These are phyloP conservation scores for Oryzias melastigma DNA, from an alignment of 2,113 vertebrate genomes.

Conservation along the genomic window DNA sequence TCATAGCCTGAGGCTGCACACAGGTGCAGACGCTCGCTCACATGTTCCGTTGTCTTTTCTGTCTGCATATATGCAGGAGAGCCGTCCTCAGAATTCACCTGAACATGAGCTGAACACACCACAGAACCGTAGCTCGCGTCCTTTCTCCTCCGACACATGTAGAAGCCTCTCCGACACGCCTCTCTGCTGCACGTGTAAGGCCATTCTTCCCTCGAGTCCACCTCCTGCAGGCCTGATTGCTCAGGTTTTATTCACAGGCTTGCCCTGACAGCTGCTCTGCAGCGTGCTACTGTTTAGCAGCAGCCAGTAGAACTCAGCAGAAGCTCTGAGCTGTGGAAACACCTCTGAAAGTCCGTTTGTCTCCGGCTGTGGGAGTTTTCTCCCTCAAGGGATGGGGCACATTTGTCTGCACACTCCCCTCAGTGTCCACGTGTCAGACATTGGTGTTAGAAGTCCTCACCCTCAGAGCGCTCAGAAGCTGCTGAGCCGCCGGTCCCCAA, in stretches of 20 bases:
- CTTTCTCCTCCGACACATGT: constrained; percentile 54
- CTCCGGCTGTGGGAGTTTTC: not conserved
- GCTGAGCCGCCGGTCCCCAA: constrained; percentile 3
- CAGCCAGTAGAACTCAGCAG: constrained; percentile 32
- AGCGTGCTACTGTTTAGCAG: constrained; percentile 5
- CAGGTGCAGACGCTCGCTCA: constrained; percentile 15
- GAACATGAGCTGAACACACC: constrained; percentile 4
- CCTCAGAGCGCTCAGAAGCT: not conserved
- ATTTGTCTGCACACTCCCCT: constrained; percentile 14
- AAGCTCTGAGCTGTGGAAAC: constrained; percentile 25
- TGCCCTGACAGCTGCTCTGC: not conserved
- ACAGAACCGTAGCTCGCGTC: constrained; percentile 14
- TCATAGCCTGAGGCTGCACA: not conserved
- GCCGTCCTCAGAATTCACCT: not conserved
- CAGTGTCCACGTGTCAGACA: constrained; percentile 43
- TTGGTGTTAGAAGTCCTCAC: constrained; percentile 14
- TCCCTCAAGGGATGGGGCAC: constrained; percentile 5
- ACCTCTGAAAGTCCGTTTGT: constrained; percentile 1
- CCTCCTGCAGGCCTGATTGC: constrained; percentile 55
- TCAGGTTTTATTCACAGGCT: constrained; percentile 45
- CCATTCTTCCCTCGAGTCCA: constrained; percentile 34
- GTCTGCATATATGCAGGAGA: not conserved
- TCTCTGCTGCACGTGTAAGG: constrained; percentile 55
- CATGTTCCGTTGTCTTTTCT: constrained; percentile 15
- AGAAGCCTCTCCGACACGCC: constrained; percentile 43